Evolutionary conservation across 2,888 invertebrate species (phyloP), one percentile per base, ranked within the genome.

Genomic region (Anagyrus pseudococci): DNA sequence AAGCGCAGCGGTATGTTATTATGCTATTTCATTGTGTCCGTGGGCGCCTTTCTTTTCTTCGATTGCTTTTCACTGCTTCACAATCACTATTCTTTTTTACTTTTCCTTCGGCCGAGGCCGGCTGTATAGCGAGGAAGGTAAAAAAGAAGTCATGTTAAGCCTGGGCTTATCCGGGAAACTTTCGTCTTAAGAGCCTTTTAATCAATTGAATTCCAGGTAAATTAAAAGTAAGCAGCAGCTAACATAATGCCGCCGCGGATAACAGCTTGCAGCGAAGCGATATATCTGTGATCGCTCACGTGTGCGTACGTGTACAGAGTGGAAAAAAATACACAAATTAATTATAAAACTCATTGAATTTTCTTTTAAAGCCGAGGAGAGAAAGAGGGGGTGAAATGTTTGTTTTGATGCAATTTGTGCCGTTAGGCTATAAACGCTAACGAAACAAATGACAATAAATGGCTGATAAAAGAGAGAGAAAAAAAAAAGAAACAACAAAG

Each of bases 11-110:
- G n/a, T n/a, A n/a, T n/a, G n/a, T n/a, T 48, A 56, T 56, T 62
- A 53, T 53, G 46, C 52, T 41, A 62, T 48, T 48, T 47, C 40
- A 33, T 15, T 19, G 29, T 10, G 37, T n/a, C 25, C 7, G 46
- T 25, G 23, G 15, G 26, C 17, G 23, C 41, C 48, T 60, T 48
- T 54, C 60, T 25, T 61, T 61, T 56, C 56, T 62, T 47, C 52
- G 46, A 57, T 62, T 56, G 52, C 52, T 57, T 53, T 61, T 61
- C 61, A 50, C 37, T 54, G 48, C 48, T 43, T 29, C 15, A 43
- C 15, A n/a, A 29, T 44, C 41, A 23, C 15, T 49, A 17, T 26
- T 19, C 2, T n/a, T 57, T n/a, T 8, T 22, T 23, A 43, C 43
- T 44, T 33, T 44, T 57, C 40, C 40, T 47, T 4, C 2, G 15